phyloP scores from a whole-genome alignment of 1,140 invertebrate genomes.

The Samia ricini region DNA sequence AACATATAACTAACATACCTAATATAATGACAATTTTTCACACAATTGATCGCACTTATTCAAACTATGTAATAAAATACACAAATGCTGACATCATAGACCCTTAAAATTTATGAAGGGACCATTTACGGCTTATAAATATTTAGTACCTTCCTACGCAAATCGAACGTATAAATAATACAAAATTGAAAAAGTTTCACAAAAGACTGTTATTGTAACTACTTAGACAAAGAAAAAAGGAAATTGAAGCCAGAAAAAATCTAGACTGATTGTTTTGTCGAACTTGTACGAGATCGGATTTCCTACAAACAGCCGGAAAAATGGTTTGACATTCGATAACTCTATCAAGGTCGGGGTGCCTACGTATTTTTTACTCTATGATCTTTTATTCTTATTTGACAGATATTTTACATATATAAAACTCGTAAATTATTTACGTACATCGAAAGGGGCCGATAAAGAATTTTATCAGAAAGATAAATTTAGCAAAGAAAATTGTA shows the following conservation, averaged over 20 bases:
- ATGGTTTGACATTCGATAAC: slow-evolving; percentile 7
- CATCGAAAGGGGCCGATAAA: too few species aligned
- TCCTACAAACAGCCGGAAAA: slow-evolving; percentile 11
- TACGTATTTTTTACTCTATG: neutral
- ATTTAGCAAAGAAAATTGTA: too few species aligned
- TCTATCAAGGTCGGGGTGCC: slow-evolving; percentile 5
- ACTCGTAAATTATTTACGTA: too few species aligned
- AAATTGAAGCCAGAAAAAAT: slow-evolving; percentile 11
- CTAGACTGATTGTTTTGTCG: slow-evolving; percentile 18
- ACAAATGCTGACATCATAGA: slow-evolving; percentile 11
- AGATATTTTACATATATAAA: neutral
- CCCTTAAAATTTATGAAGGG: slow-evolving; percentile 13
- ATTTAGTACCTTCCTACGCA: neutral
- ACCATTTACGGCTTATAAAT: slow-evolving; percentile 11
- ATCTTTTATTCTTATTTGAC: neutral
- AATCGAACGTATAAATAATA: slow-evolving; percentile 14
- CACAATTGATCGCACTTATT: slow-evolving; percentile 10
- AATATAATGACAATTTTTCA: slow-evolving; percentile 5
- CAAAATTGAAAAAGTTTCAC: slow-evolving; percentile 11
- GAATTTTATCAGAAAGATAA: too few species aligned
- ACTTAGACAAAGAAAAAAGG: neutral
- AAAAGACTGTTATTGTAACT: neutral
- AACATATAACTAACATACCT: too few species aligned
- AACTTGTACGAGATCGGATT: slow-evolving; percentile 15
- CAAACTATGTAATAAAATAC: slow-evolving; percentile 13